Evolutionary conservation across 2,888 invertebrate genomes (phyloP).

Genomic region (Limenitis camilla): DNA sequence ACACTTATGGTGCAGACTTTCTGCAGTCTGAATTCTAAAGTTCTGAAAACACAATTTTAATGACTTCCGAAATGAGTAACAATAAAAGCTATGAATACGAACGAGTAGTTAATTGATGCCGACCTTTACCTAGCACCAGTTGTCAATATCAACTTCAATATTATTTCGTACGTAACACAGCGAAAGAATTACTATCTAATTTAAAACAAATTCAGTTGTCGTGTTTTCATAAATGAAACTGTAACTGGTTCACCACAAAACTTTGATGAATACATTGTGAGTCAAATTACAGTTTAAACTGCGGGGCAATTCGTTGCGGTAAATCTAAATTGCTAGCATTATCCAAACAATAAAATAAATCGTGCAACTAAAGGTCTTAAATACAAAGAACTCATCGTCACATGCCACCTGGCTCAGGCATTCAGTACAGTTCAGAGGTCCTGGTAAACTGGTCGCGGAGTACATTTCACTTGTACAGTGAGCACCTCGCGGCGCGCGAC

Average conservation of each 20-base stretch:
- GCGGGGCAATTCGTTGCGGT: conserved; percentile 5
- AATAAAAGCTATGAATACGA: too few species aligned
- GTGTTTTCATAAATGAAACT: conserved; percentile 1
- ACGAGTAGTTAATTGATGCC: too few species aligned
- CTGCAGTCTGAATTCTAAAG: too few species aligned
- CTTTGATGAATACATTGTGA: conserved; percentile 8
- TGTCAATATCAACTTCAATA: too few species aligned
- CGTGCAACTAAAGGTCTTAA: conserved; percentile 9
- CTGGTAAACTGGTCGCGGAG: conserved; percentile 41
- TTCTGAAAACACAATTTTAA: too few species aligned
- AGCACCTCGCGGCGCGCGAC: conserved; percentile 22
- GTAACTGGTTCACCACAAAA: conserved; percentile 1
- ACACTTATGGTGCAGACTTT: too few species aligned
- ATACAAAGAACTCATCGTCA: conserved; percentile 12
- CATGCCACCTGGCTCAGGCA: conserved; percentile 19
- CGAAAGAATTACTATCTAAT: too few species aligned
- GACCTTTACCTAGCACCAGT: too few species aligned
- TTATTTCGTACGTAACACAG: too few species aligned
- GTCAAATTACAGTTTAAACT: conserved; percentile 10
- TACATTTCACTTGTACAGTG: conserved; percentile 56
- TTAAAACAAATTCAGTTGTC: too few species aligned
- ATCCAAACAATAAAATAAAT: conserved; percentile 19
- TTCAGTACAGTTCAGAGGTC: conserved; percentile 30
- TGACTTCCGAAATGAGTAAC: too few species aligned
- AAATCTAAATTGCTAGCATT: conserved; percentile 9